Evolutionary conservation across 2,113 vertebrate genomes (phyloP).

Genomic region (Oncorhynchus clarkii): DNA sequence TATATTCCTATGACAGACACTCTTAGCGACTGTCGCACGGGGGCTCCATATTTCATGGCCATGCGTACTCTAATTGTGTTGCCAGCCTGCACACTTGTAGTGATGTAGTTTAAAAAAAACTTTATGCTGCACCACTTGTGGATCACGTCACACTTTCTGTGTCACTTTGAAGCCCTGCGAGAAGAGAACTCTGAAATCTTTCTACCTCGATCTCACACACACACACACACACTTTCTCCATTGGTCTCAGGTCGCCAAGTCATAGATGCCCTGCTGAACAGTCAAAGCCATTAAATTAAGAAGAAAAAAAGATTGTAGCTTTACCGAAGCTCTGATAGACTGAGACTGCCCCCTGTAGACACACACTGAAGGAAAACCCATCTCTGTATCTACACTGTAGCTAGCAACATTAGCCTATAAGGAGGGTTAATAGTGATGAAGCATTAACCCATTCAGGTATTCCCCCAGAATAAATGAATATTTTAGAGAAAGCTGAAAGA

Average conservation of each 20-base stretch:
- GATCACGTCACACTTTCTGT: not conserved
- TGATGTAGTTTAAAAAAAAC: slow-evolving; percentile 39
- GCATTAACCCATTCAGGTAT: too few species aligned
- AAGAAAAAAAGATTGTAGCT: slow-evolving; percentile 48
- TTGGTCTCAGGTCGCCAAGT: slow-evolving; percentile 26
- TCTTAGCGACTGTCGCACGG: slow-evolving; percentile 26
- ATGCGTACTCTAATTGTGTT: slow-evolving; percentile 55
- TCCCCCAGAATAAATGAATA: too few species aligned
- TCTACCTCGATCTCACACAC: too few species aligned
- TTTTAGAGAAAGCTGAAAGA: too few species aligned
- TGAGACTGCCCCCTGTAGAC: slow-evolving; percentile 62
- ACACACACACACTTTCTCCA: slow-evolving; percentile 22
- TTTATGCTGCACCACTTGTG: slow-evolving; percentile 19
- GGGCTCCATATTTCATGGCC: slow-evolving; percentile 56
- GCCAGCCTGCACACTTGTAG: slow-evolving; percentile 30
- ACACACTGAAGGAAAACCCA: not conserved
- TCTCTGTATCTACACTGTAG: not conserved
- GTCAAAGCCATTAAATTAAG: slow-evolving; percentile 51
- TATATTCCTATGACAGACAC: slow-evolving; percentile 16
- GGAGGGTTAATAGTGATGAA: too few species aligned
- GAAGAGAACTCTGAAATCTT: slow-evolving; percentile 21
- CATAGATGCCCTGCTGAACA: slow-evolving; percentile 47
- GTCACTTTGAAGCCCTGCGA: slow-evolving; percentile 25
- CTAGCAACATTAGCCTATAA: not conserved
- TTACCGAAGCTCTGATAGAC: slow-evolving; percentile 24